phyloP scores from a whole-genome alignment of 2,113 vertebrate genomes.

The Hippocampus barbouri region DNA sequence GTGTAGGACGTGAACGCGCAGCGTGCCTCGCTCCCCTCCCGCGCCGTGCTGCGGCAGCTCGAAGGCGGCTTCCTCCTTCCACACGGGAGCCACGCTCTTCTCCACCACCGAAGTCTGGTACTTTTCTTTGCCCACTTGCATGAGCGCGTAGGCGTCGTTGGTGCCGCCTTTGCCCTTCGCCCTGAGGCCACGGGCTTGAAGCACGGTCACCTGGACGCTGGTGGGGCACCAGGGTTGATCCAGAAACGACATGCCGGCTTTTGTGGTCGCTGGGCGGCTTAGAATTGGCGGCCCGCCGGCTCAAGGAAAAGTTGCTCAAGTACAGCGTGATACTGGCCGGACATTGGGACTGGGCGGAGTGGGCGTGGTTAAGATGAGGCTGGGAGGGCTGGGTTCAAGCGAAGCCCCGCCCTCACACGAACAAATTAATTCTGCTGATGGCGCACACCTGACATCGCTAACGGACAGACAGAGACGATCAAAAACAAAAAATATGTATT shows the following conservation, averaged over 20 bases:
- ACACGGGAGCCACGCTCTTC: slow-evolving; percentile 80
- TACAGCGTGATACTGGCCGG: neutral
- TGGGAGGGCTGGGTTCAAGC: slow-evolving; percentile 7
- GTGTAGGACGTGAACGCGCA: slow-evolving; percentile 86
- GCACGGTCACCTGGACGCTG: slow-evolving; percentile 88
- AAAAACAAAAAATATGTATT: too few relatives aligned
- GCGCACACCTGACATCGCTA: neutral
- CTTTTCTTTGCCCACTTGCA: slow-evolving; percentile 89
- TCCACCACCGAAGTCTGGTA: slow-evolving; percentile 86
- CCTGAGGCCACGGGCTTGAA: slow-evolving; percentile 81
- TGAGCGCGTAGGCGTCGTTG: slow-evolving; percentile 89
- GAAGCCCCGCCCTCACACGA: slow-evolving; percentile 40
- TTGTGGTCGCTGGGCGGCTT: neutral
- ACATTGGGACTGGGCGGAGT: slow-evolving; percentile 55
- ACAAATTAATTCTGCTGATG: slow-evolving; percentile 13
- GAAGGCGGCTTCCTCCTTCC: slow-evolving; percentile 90
- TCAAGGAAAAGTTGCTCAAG: neutral
- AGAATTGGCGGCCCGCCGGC: neutral
- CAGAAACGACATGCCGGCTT: slow-evolving; percentile 68
- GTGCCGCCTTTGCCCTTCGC: slow-evolving; percentile 82
- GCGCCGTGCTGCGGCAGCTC: slow-evolving; percentile 76
- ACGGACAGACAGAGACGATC: too few relatives aligned
- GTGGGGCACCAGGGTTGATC: slow-evolving; percentile 81
- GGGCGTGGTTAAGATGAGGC: slow-evolving; percentile 40
- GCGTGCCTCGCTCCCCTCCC: slow-evolving; percentile 49